Base-by-base conservation (phyloP, 2,888 invertebrate species). In the Drosophila imparisetae region DNA sequence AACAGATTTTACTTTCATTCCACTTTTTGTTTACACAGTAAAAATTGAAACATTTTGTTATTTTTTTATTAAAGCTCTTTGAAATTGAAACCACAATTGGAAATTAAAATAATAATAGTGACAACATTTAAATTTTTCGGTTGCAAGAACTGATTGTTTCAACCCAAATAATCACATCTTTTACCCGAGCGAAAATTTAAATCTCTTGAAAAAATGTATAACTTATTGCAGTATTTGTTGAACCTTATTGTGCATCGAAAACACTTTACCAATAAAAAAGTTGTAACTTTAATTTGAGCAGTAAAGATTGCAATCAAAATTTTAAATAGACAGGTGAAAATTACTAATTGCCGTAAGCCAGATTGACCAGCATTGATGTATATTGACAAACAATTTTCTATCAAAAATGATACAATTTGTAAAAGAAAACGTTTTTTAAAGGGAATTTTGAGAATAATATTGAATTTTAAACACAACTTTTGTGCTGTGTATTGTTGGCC, bases 401-500 rank as follows among this genome's bases (percentile, higher is more conserved):
- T 40, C 10, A 10, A 40, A 40, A n/a, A 11, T n/a, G 4, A 7
- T 8, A 18, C 18, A 18, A 8, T 18, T 38, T 18, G 18, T 8
- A 38, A 38, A 18, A 7, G 15, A 36, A 7, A 6, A 36, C 0
- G 2, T 36, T 18, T 36, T 36, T 36, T 36, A 18, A 36, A 18
- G 8, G 18, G 40, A 42, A 21, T n/a, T 40, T 10, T 4, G 2
- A n/a, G 5, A n/a, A n/a, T 11, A 42, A n/a, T n/a, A 11, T n/a
- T 42, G 5, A 42, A 2, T 6, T 6, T 11, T 11, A 21, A 6
- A 42, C 21, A 36, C 3, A 42, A 13, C 3, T 38, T 21, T 57
- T 21, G 30, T 30, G 2, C 30, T 57, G 30, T 57, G 30, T 30
- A 63, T 34, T 57, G 32, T 64, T 65, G 73, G 53, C 42, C 53